Percentiles rank a stretch among this genome's conserved stretches.
Evolutionary conservation across 2,113 vertebrate genomes (phyloP).

Genomic region (Pterocles orientalis): DNA sequence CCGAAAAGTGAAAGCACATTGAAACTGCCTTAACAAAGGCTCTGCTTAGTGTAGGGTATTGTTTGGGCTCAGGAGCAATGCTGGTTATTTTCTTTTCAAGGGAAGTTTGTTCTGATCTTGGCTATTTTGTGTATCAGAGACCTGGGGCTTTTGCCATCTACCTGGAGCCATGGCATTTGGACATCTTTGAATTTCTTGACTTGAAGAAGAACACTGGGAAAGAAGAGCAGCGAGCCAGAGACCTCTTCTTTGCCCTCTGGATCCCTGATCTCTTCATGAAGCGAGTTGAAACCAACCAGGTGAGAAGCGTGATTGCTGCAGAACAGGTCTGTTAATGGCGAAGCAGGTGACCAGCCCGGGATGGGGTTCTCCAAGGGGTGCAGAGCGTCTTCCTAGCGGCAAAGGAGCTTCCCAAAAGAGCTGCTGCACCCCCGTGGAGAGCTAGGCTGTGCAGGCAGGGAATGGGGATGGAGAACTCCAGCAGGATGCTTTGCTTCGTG

Average conservation of each 20-base stretch:
- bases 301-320: conserved; percentile 31
- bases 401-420: background rate
- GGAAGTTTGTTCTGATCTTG: background rate
- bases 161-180: conserved; percentile 94
- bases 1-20: background rate
- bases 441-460: background rate
- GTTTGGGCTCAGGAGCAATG: background rate
- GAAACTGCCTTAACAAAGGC: background rate
- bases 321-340: background rate
- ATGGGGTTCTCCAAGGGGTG: background rate
- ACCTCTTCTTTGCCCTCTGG: conserved; percentile 96
- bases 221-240: conserved; percentile 94
- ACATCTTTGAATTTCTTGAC: conserved; percentile 96
- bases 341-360: background rate
- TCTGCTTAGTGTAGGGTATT: background rate
- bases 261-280: conserved; percentile 99
- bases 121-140: conserved; percentile 75
- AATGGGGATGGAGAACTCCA: background rate
- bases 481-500: background rate
- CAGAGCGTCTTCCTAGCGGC: background rate
- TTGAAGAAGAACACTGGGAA: conserved; percentile 98
- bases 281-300: conserved; percentile 93
- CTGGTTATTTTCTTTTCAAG: background rate
- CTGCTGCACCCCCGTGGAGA: background rate
- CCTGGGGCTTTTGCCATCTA: conserved; percentile 97